phyloP scores from a whole-genome alignment of 2,797 vertebrate species.

The Sebastes matsubarae region DNA sequence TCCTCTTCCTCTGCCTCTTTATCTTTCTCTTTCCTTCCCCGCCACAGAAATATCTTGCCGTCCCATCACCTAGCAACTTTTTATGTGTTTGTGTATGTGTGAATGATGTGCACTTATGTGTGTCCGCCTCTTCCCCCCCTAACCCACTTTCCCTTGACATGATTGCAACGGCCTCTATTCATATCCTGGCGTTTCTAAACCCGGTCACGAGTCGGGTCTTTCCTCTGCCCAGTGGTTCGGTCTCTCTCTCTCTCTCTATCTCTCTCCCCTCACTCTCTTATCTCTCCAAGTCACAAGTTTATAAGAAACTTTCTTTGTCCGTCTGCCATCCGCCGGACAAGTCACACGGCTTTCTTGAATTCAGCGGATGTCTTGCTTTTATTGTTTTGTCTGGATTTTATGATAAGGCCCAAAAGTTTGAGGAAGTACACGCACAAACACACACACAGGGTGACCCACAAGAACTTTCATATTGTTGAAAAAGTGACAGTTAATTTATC shows the following conservation, averaged over 20 bases:
- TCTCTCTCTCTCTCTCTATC: background rate
- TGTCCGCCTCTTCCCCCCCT: background rate
- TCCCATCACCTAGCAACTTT: conserved; percentile 70
- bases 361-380: conserved; percentile 49
- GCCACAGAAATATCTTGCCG: conserved; percentile 29
- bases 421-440: conserved; percentile 21
- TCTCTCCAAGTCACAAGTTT: conserved; percentile 49
- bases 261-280: conserved; percentile 7
- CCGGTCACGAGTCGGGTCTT: conserved; percentile 37
- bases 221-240: conserved; percentile 1
- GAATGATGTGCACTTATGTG: conserved; percentile 14
- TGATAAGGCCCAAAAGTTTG: conserved; percentile 34
- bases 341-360: background rate
- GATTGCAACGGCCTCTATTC: conserved; percentile 36
- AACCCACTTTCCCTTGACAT: conserved; percentile 30
- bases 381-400: conserved; percentile 32
- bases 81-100: conserved; percentile 9
- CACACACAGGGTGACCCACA: background rate
- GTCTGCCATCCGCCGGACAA: background rate
- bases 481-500: conserved; percentile 60
- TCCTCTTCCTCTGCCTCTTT: background rate
- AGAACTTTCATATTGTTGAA: conserved; percentile 48
- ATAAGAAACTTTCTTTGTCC: conserved; percentile 33
- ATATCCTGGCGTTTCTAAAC: conserved; percentile 39
- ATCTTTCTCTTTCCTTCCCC: background rate